A percentile compares a stretch with the other conserved stretches of the same genome.
phyloP scores from a whole-genome alignment of 2,113 vertebrate species.

The Alectura lathami region DNA sequence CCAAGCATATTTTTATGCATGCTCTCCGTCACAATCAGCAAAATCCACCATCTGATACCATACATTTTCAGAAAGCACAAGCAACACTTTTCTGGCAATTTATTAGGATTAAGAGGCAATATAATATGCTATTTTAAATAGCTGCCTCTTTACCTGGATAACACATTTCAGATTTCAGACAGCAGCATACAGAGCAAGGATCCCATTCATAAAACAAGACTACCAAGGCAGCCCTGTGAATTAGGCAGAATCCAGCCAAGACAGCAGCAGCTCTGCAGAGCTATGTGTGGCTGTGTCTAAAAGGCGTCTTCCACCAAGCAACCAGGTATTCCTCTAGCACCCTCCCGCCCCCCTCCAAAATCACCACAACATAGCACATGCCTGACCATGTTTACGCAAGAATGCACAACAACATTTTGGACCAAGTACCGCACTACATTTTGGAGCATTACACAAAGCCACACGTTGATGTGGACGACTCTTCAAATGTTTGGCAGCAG shows the following conservation, averaged over 20 bases:
- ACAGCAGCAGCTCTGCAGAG: conserved; percentile 1
- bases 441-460: conserved; percentile 9
- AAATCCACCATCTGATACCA: conserved; percentile 1
- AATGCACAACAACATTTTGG: conserved; percentile 55
- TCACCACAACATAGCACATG: conserved; percentile 46
- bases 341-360: neutral
- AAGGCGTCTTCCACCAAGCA: neutral
- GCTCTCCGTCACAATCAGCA: conserved; percentile 21
- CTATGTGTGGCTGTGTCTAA: neutral
- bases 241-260: neutral
- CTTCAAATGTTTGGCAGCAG: conserved; percentile 29
- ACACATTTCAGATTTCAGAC: conserved; percentile 10
- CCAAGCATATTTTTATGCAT: conserved; percentile 24
- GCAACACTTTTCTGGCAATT: conserved; percentile 49
- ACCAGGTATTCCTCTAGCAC: neutral
- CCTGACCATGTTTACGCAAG: conserved; percentile 38
- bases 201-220: neutral
- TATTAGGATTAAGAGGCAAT: conserved; percentile 54
- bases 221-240: neutral
- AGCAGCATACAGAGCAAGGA: conserved; percentile 41
- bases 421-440: conserved; percentile 18
- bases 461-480: neutral
- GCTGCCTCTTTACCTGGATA: conserved; percentile 32
- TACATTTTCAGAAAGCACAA: conserved; percentile 34
- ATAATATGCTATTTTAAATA: conserved; percentile 40